phyloP scores from a whole-genome alignment of 2,888 invertebrate genomes.

The Salticus scenicus region DNA sequence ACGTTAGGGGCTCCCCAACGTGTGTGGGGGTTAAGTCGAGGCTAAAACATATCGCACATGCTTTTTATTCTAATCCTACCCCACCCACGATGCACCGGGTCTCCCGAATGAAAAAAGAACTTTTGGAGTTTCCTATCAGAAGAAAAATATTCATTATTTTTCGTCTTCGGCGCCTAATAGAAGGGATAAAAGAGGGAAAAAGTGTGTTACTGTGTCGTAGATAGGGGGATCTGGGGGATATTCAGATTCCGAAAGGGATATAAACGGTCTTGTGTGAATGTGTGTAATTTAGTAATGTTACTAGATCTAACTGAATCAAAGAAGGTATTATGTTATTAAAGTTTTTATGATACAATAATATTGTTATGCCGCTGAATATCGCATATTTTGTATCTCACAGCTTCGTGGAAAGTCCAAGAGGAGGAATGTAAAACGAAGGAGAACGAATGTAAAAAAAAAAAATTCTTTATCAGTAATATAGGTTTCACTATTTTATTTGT shows the following conservation, averaged over 20 bases:
- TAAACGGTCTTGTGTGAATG: too few relatives aligned
- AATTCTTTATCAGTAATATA: too few relatives aligned
- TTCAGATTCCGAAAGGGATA: not conserved
- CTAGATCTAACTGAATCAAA: too few relatives aligned
- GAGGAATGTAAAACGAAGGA: too few relatives aligned
- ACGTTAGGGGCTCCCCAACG: conserved; percentile 22
- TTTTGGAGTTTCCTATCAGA: not conserved
- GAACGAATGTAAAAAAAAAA: too few relatives aligned
- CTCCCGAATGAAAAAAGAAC: not conserved
- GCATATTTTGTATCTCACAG: too few relatives aligned
- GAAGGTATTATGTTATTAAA: too few relatives aligned
- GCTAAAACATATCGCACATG: conserved; percentile 53
- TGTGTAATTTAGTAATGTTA: too few relatives aligned
- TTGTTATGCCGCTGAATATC: too few relatives aligned
- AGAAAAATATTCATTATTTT: not conserved
- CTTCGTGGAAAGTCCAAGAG: too few relatives aligned
- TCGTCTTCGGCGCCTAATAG: not conserved
- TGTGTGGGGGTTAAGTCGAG: conserved; percentile 66
- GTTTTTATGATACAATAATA: too few relatives aligned
- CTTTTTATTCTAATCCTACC: conserved; percentile 42
- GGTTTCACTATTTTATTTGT: too few relatives aligned
- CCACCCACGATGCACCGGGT: conserved; percentile 48
- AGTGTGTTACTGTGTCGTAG: not conserved
- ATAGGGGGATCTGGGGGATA: not conserved
- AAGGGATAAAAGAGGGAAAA: not conserved